Base-by-base conservation (phyloP, 92 coral and sea anemone genomes). In the Scolanthus callimorphus region DNA sequence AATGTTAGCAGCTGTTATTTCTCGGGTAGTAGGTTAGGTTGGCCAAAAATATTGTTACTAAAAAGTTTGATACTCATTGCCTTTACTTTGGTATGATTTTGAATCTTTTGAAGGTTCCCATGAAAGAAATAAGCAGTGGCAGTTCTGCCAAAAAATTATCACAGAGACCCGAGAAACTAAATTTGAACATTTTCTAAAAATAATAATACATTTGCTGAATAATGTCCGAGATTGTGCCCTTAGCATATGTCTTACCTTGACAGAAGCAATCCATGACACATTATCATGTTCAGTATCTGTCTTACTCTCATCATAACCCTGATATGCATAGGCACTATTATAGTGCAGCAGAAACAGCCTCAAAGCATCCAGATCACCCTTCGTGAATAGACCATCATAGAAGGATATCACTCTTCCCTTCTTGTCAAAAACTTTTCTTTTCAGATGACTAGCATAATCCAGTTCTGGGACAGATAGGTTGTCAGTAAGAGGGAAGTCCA, bases 241-340 rank as follows among this genome's bases (percentile, higher is more conserved):
- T n/a, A n/a, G n/a, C n/a, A n/a, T n/a, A n/a, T n/a, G n/a, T n/a
- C 55, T 13, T 25, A 91, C 97, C 91, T 87, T 67, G 13, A 87
- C 60, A 8, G 13, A n/a, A 17, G 91, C 86, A 39, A 91, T 87
- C 97, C 97, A 91, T 17, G 89, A 73, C 11, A 91, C 97, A 34
- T 91, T 91, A 27, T 91, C 97, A 65, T 91, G 96, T 38, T 91
- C 97, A 37, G 90, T 89, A 39, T 59, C 81, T 0, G 69, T 19
- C 0, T 51, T 64, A 10, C 30, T 22, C 49, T 73, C 78, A 39
- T 91, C 97, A 55, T 79, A 83, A 0, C 77, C 69, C 20, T 79
- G 90, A 62, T 83, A 79, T 0, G 24, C 63, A 55, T 65, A 87
- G 0, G 67, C 87, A 76, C 95, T 77, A 70, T 83, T 83, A 39